phyloP scores from a whole-genome alignment of 2,797 vertebrate species.

The Lagocephalus sceleratus region DNA sequence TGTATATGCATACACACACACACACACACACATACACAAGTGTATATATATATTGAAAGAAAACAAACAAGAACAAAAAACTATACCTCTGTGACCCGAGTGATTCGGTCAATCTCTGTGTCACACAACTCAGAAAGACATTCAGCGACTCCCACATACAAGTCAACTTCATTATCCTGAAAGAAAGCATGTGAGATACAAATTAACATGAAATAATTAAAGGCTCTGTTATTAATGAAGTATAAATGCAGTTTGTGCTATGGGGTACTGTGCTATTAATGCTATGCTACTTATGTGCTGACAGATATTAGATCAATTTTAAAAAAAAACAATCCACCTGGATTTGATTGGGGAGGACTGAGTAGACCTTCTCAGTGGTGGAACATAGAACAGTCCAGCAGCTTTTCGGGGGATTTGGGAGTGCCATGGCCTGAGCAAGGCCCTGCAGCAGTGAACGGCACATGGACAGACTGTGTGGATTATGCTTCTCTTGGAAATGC shows the following conservation, averaged over 20 bases:
- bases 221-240: not conserved
- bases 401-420: conserved; percentile 82
- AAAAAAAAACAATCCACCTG: too few species aligned
- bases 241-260: too few species aligned
- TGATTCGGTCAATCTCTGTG: conserved; percentile 78
- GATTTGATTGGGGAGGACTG: conserved; percentile 83
- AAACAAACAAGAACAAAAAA: too few species aligned
- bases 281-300: too few species aligned
- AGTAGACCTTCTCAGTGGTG: conserved; percentile 82
- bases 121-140: conserved; percentile 91
- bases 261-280: too few species aligned
- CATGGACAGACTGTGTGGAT: conserved; percentile 51
- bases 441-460: conserved; percentile 80
- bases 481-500: conserved; percentile 73
- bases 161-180: conserved; percentile 78
- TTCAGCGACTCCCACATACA: conserved; percentile 80
- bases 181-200: conserved; percentile 16
- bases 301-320: too few species aligned
- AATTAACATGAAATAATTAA: not conserved
- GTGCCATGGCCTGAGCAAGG: conserved; percentile 83
- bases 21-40: too few species aligned
- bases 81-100: conserved; percentile 82
- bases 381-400: conserved; percentile 85
- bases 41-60: too few species aligned
- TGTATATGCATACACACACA: too few species aligned